phyloP scores from a whole-genome alignment of 2,888 invertebrate genomes.

The Aproaerema taeniolella region DNA sequence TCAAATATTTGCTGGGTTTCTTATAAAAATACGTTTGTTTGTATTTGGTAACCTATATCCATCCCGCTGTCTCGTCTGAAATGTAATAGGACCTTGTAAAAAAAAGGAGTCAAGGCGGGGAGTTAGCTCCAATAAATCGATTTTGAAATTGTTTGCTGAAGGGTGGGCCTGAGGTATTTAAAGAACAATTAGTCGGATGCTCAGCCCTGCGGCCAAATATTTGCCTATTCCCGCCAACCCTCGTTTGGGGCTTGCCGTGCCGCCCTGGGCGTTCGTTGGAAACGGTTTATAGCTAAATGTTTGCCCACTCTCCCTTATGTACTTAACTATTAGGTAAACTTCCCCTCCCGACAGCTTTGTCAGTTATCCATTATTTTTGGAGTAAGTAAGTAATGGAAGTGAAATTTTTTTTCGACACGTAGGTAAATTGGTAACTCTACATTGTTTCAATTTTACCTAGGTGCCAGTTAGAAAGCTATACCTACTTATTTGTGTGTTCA shows the following conservation, averaged over 20 bases:
- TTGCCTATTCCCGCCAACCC: constrained; percentile 74
- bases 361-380: constrained; percentile 27
- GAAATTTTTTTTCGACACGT: too few relatives aligned
- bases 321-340: constrained; percentile 44
- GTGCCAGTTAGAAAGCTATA: too few relatives aligned
- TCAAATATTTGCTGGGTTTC: constrained; percentile 8
- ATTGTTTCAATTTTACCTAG: too few relatives aligned
- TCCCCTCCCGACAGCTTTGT: constrained; percentile 39
- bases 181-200: constrained; percentile 75
- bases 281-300: constrained; percentile 65
- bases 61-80: constrained; percentile 35
- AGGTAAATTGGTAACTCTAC: too few relatives aligned
- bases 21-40: constrained; percentile 44
- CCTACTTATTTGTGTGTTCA: too few relatives aligned
- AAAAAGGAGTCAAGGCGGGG: constrained; percentile 46
- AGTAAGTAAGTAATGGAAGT: too few relatives aligned
- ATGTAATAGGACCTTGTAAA: constrained; percentile 26
- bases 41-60: constrained; percentile 41
- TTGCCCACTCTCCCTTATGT: constrained; percentile 61
- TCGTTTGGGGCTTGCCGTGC: constrained; percentile 47
- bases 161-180: constrained; percentile 70
- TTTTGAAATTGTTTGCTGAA: constrained; percentile 64
- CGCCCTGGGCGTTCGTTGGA: constrained; percentile 57
- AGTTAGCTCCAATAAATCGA: constrained; percentile 64
- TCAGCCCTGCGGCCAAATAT: constrained; percentile 69